A percentile compares a stretch with the other conserved stretches of the same genome.
Evolutionary conservation across 1,140 invertebrate genomes (phyloP).

Genomic region (Papilio aristodemus): DNA sequence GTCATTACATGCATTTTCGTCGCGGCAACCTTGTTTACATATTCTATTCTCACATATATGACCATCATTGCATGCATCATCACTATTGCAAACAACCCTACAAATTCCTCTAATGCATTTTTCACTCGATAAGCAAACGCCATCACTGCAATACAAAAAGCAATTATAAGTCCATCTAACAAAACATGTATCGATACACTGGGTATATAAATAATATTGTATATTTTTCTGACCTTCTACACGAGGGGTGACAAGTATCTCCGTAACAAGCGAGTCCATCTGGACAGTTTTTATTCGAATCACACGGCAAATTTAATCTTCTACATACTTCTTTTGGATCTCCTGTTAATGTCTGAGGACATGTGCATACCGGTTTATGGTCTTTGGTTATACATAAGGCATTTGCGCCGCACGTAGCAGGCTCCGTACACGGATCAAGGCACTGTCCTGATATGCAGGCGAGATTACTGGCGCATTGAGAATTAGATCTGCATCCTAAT

Average conservation of each 20-base stretch:
- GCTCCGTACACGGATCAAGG: conserved; percentile 85
- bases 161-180: background rate
- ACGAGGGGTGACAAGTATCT: conserved; percentile 87
- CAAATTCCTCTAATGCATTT: conserved; percentile 90
- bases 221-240: conserved; percentile 81
- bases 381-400: conserved; percentile 85
- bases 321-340: conserved; percentile 88
- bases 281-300: conserved; percentile 83
- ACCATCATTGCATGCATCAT: conserved; percentile 87
- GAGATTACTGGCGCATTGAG: conserved; percentile 85
- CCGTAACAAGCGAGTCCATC: conserved; percentile 86
- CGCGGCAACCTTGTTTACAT: conserved; percentile 91
- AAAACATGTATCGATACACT: background rate
- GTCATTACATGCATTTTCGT: conserved; percentile 87
- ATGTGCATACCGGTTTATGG: conserved; percentile 88
- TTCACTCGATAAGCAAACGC: conserved; percentile 90
- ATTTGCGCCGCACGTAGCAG: conserved; percentile 92
- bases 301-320: conserved; percentile 84
- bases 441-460: conserved; percentile 90
- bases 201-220: background rate
- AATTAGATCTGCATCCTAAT: conserved; percentile 90
- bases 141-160: conserved; percentile 84
- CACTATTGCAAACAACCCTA: conserved; percentile 91
- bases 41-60: conserved; percentile 93
- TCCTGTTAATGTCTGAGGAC: conserved; percentile 86